Percentiles rank a stretch among this genome's conserved stretches.
Conservation (phyloP, 2,113 vertebrate genomes). For the Nerophis lumbriciformis region DNA sequence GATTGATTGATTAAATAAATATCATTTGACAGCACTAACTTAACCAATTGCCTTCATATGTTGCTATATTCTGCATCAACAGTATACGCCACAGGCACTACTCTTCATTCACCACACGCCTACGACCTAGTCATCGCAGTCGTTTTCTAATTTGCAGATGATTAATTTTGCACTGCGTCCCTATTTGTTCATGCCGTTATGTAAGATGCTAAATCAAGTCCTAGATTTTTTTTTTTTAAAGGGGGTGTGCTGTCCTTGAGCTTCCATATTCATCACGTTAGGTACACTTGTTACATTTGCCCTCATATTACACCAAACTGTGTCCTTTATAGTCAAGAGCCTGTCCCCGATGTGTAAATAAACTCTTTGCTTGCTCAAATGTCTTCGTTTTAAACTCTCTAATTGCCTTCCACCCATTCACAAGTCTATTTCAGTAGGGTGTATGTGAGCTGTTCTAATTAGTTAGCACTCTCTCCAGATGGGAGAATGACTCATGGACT, state of each 20-base stretch:
- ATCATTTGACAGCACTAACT: no score
- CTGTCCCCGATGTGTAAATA: constrained; percentile 1
- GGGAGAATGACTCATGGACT: constrained; percentile 51
- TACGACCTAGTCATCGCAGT: constrained; percentile 28
- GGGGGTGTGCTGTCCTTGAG: background rate
- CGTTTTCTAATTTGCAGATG: constrained; percentile 18
- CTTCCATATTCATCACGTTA: constrained; percentile 1
- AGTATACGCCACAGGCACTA: background rate
- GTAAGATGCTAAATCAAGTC: constrained; percentile 22
- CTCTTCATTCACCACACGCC: constrained; percentile 32
- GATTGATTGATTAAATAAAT: no score
- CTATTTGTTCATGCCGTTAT: constrained; percentile 40
- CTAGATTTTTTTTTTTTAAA: constrained; percentile 1
- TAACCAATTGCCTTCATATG: background rate
- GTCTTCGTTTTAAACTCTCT: background rate
- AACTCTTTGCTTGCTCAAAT: background rate
- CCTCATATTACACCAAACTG: background rate
- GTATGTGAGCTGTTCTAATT: constrained; percentile 56
- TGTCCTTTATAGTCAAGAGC: background rate
- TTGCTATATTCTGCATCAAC: background rate
- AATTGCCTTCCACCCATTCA: constrained; percentile 16
- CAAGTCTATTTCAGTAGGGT: constrained; percentile 40
- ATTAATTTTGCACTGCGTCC: constrained; percentile 40
- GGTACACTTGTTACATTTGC: background rate
- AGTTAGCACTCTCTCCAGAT: constrained; percentile 36